A percentile compares a stretch with the other conserved stretches of the same genome.
phyloP scores from a whole-genome alignment of 1,140 invertebrate genomes.

The Ceratitis capitata region DNA sequence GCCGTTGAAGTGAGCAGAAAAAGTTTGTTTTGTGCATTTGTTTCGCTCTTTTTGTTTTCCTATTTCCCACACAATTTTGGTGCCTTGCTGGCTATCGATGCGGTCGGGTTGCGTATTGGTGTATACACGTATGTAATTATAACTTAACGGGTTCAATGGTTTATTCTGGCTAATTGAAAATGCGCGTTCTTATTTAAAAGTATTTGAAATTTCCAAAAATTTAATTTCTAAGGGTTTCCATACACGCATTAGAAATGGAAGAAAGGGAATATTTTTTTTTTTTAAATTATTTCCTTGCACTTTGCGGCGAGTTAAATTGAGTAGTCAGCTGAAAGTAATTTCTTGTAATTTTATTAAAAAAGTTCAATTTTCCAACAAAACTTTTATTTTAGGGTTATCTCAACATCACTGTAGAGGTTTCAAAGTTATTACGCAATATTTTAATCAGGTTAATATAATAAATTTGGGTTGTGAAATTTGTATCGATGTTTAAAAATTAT shows the following conservation, averaged over 20 bases:
- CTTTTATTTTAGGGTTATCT: background rate
- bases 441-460: background rate
- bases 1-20: background rate
- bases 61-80: background rate
- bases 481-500: too few relatives aligned
- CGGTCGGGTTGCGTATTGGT: background rate
- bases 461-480: too few relatives aligned
- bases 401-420: background rate
- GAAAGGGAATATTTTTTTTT: background rate
- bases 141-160: background rate
- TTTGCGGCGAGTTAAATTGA: background rate
- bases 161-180: background rate
- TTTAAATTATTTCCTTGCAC: background rate
- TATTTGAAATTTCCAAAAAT: background rate
- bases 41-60: background rate
- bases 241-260: too few relatives aligned
- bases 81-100: background rate
- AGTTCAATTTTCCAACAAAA: background rate
- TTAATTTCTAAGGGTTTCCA: background rate
- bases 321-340: background rate
- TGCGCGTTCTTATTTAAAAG: background rate
- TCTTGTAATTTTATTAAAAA: background rate
- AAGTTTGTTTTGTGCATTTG: background rate
- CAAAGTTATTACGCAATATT: background rate
- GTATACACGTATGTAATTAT: background rate